Conservation (phyloP, 64 coral and sea anemone genomes). For the Montipora efflorescens region DNA sequence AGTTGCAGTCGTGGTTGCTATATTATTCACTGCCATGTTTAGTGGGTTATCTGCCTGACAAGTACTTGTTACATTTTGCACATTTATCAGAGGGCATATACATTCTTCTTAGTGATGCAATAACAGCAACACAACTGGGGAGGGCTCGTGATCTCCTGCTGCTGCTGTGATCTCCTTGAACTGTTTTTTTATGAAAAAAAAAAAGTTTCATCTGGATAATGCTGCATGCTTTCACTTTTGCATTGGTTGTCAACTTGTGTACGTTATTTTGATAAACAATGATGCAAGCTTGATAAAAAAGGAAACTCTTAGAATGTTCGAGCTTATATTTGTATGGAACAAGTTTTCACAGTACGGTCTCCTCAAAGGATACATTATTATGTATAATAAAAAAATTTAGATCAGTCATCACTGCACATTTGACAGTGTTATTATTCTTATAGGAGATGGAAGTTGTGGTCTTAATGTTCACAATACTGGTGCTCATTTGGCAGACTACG, state of each 20-base stretch:
- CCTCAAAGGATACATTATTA: too few species aligned
- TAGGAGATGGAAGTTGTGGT: constrained; percentile 72
- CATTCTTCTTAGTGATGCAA: constrained; percentile 52
- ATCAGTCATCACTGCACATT: neutral
- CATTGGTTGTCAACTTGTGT: too few species aligned
- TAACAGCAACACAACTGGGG: neutral
- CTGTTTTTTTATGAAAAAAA: too few species aligned
- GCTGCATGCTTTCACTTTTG: too few species aligned
- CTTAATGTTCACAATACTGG: constrained; percentile 75
- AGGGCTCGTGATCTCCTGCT: constrained; percentile 35
- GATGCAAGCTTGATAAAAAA: too few species aligned
- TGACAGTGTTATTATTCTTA: neutral
- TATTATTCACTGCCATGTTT: constrained; percentile 67
- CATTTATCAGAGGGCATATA: constrained; percentile 42
- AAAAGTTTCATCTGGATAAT: too few species aligned
- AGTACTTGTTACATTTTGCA: constrained; percentile 45
- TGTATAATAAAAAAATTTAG: neutral
- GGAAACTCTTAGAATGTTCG: too few species aligned
- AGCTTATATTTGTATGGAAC: too few species aligned
- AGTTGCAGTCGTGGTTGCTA: constrained; percentile 63
- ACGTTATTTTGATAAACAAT: too few species aligned
- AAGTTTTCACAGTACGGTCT: too few species aligned
- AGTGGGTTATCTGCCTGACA: constrained; percentile 46
- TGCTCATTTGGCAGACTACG: constrained; percentile 68
- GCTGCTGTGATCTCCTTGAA: too few species aligned